These are phyloP conservation scores for Ophion costatus DNA, from an alignment of 2,888 invertebrate genomes.

Conservation along the genomic window DNA sequence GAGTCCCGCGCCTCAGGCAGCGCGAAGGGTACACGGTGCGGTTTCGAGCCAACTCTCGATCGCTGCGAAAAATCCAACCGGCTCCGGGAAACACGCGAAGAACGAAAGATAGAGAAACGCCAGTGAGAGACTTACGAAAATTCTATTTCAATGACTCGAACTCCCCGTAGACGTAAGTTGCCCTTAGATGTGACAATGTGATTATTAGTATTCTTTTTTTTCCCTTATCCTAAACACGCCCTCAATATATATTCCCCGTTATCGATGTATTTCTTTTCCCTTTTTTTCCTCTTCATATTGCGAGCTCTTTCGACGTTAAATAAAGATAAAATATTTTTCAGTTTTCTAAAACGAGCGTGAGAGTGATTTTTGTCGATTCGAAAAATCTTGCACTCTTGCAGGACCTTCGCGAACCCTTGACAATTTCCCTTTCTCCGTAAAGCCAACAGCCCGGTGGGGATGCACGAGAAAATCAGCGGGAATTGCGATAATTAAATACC, in stretches of 20 bases:
- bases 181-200: constrained; percentile 20
- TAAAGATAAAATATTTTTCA: constrained; percentile 50
- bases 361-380: neutral
- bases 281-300: constrained; percentile 29
- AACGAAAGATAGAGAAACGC: neutral
- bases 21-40: neutral
- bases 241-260: constrained; percentile 10
- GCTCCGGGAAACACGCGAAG: neutral
- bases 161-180: constrained; percentile 29
- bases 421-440: neutral
- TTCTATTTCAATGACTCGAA: constrained; percentile 51
- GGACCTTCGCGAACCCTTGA: too few species aligned
- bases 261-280: constrained; percentile 33
- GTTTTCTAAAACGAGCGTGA: constrained; percentile 2
- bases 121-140: constrained; percentile 29
- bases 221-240: neutral
- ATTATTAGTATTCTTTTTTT: constrained; percentile 29
- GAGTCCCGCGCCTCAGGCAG: neutral
- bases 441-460: neutral
- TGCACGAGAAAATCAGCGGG: neutral
- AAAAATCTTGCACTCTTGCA: too few species aligned
- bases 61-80: neutral
- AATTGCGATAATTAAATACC: neutral
- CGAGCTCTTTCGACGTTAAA: constrained; percentile 51
- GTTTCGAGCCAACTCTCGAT: neutral